Evolutionary conservation across 2,888 invertebrate species (phyloP).

Genomic region (Tortrix viridana): DNA sequence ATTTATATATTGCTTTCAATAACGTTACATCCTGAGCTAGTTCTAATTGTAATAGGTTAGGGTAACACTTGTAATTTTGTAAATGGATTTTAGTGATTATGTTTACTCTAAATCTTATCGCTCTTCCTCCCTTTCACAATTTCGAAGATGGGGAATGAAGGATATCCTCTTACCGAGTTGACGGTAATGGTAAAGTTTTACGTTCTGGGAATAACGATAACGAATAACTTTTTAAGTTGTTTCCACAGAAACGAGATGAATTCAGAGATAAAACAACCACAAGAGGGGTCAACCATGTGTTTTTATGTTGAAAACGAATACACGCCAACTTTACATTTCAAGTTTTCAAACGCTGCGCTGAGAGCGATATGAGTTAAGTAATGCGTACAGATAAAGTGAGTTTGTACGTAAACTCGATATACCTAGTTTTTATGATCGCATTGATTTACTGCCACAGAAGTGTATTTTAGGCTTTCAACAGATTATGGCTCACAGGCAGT

Average conservation of each 20-base stretch:
- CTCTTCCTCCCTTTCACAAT: no score
- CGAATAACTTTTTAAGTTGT: conserved; percentile 59
- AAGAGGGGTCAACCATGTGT: conserved; percentile 58
- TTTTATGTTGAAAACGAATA: conserved; percentile 50
- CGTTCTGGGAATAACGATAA: conserved; percentile 70
- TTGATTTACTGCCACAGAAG: conserved; percentile 65
- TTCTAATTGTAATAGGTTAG: no score
- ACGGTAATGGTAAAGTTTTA: conserved; percentile 44
- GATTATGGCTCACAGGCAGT: conserved; percentile 63
- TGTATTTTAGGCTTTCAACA: conserved; percentile 64
- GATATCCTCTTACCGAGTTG: conserved; percentile 13
- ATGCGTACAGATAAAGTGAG: no score
- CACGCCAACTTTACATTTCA: conserved; percentile 1
- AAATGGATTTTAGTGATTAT: no score
- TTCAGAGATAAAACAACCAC: conserved; percentile 64
- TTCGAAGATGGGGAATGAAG: not conserved
- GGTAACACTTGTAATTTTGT: no score
- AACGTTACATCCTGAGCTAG: no score
- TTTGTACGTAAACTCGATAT: no score
- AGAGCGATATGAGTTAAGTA: no score
- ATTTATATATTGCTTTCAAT: no score
- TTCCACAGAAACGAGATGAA: conserved; percentile 77
- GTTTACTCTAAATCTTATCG: no score
- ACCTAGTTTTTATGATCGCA: conserved; percentile 51
- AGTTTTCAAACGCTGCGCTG: no score